Evolutionary conservation across 2,797 vertebrate species (phyloP).

Genomic region (Lutjanus campechanus): DNA sequence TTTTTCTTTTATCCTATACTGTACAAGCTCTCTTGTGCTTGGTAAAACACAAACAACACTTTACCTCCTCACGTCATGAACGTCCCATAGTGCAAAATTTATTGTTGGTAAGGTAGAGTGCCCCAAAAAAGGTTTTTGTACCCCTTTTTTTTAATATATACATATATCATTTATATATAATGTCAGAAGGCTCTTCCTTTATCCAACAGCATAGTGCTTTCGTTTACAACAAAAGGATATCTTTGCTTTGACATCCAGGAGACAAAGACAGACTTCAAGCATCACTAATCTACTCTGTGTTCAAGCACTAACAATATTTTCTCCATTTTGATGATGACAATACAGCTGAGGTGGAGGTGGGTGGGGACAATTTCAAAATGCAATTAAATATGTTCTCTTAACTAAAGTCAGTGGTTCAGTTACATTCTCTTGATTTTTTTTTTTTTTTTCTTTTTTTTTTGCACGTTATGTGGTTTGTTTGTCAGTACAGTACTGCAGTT

Average conservation of each 20-base stretch:
- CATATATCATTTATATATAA: conserved; percentile 90
- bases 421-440: conserved; percentile 58
- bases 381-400: conserved; percentile 65
- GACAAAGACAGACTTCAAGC: conserved; percentile 86
- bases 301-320: conserved; percentile 87
- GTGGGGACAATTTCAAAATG: conserved; percentile 71
- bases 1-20: conserved; percentile 76
- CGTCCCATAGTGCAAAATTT: conserved; percentile 93
- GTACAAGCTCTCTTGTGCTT: conserved; percentile 89
- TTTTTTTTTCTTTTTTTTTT: conserved; percentile 25
- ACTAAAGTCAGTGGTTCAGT: conserved; percentile 65
- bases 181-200: conserved; percentile 90
- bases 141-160: conserved; percentile 85
- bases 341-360: conserved; percentile 55
- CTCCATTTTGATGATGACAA: conserved; percentile 63
- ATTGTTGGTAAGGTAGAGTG: conserved; percentile 91
- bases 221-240: conserved; percentile 90
- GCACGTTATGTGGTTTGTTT: conserved; percentile 49
- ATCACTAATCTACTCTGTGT: conserved; percentile 82
- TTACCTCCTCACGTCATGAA: conserved; percentile 85
- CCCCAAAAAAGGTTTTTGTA: conserved; percentile 87
- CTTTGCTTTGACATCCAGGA: conserved; percentile 88
- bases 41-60: conserved; percentile 86
- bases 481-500: conserved; percentile 43
- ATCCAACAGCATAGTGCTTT: conserved; percentile 93